Percentiles rank a stretch among this genome's conserved stretches.
Evolutionary conservation across 2,888 invertebrate species (phyloP).

Genomic region (Ametastegia equiseti): DNA sequence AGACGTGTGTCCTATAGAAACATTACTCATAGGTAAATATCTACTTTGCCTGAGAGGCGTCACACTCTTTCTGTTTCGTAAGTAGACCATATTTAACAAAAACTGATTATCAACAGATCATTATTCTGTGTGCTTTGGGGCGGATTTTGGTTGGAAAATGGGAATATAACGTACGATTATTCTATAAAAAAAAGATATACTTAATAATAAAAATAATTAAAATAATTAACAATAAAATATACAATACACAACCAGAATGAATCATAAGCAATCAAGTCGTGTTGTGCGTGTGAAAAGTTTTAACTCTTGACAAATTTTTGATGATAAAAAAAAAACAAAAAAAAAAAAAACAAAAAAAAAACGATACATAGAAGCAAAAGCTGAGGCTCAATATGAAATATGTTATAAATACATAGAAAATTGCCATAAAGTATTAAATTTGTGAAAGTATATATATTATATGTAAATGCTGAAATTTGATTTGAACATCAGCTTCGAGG

Average conservation of each 20-base stretch:
- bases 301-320: not conserved
- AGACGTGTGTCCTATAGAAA: conserved; percentile 75
- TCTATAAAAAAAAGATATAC: not conserved
- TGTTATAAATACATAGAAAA: not conserved
- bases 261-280: conserved; percentile 5
- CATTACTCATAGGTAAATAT: too few species aligned
- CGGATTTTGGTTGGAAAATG: conserved; percentile 65
- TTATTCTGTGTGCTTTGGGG: conserved; percentile 66
- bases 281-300: not conserved
- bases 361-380: too few species aligned
- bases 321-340: not conserved
- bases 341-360: not conserved
- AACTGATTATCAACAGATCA: conserved; percentile 55
- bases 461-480: not conserved
- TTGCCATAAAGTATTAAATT: not conserved
- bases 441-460: not conserved
- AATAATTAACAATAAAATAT: too few species aligned
- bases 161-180: not conserved
- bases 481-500: too few species aligned
- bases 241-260: not conserved
- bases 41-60: conserved; percentile 74
- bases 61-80: conserved; percentile 75
- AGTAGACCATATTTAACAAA: conserved; percentile 74
- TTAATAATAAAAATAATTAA: too few species aligned
- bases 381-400: not conserved